Conservation (phyloP, 1,140 invertebrate species). For the Bombus difficillimus region DNA sequence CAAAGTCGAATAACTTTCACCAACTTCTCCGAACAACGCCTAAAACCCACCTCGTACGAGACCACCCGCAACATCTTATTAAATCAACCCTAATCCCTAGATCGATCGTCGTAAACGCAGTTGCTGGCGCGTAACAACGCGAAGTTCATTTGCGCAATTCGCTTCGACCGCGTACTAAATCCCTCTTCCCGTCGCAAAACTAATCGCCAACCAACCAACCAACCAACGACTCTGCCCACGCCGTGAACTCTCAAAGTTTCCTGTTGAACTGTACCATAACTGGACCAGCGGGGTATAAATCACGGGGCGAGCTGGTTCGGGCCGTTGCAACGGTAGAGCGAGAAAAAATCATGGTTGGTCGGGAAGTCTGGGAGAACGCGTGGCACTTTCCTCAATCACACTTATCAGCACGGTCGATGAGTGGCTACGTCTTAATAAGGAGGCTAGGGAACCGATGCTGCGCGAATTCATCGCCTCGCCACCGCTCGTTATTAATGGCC, state of each 20-base stretch:
- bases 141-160: no score
- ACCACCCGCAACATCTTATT: no score
- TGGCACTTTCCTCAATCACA: slow-evolving; percentile 61
- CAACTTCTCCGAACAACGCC: no score
- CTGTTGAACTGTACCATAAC: background rate
- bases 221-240: background rate
- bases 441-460: slow-evolving; percentile 45
- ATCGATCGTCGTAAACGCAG: no score
- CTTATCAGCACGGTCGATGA: slow-evolving; percentile 56
- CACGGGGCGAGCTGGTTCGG: background rate
- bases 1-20: no score
- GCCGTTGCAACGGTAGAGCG: slow-evolving; percentile 3
- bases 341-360: slow-evolving; percentile 7
- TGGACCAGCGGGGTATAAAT: slow-evolving; percentile 15
- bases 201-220: background rate
- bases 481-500: slow-evolving; percentile 62
- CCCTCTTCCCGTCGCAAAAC: background rate
- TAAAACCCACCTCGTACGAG: no score
- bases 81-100: no score
- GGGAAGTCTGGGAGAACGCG: background rate
- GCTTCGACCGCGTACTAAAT: background rate
- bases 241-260: background rate
- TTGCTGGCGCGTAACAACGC: no score
- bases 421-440: slow-evolving; percentile 71
- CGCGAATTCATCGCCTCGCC: slow-evolving; percentile 60